A percentile compares a stretch with the other conserved stretches of the same genome.
Conservation (phyloP, 92 coral and sea anemone genomes). For the Paramuricea clavata region DNA sequence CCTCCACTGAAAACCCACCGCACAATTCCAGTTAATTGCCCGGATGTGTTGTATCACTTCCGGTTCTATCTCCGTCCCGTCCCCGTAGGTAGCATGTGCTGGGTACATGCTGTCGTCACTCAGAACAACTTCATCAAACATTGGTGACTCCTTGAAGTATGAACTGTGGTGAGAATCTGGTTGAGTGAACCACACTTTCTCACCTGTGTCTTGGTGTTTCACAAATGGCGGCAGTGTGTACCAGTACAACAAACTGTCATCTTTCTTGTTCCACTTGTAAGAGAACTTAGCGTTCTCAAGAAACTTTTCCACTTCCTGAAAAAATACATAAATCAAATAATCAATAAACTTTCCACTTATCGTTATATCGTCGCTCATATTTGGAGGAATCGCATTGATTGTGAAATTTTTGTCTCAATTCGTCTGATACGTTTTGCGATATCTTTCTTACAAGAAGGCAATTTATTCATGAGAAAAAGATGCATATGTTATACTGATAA, state of each 20-base stretch:
- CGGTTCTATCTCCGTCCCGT: constrained; percentile 68
- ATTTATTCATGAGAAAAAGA: no score
- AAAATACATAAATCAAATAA: no score
- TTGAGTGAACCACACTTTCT: constrained; percentile 86
- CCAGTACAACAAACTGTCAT: constrained; percentile 79
- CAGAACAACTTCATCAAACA: constrained; percentile 75
- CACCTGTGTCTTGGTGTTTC: constrained; percentile 83
- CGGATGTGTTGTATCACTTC: constrained; percentile 76
- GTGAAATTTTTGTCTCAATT: no score
- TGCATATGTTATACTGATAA: no score
- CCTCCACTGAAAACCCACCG: constrained; percentile 61
- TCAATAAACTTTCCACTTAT: no score
- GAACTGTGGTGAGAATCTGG: constrained; percentile 85
- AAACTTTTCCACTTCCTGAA: constrained; percentile 77
- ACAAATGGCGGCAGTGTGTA: constrained; percentile 73
- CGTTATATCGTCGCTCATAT: no score
- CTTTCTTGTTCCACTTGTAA: constrained; percentile 73
- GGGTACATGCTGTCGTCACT: constrained; percentile 56
- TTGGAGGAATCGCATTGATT: no score
- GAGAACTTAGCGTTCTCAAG: constrained; percentile 61
- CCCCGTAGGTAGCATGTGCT: constrained; percentile 57
- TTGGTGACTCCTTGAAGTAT: constrained; percentile 88
- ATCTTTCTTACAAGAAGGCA: no score
- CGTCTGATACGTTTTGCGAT: no score
- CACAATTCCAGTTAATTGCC: constrained; percentile 65